These are phyloP conservation scores for Megatriorchis doriae DNA, from an alignment of 2,113 vertebrate species.

Conservation along the genomic window DNA sequence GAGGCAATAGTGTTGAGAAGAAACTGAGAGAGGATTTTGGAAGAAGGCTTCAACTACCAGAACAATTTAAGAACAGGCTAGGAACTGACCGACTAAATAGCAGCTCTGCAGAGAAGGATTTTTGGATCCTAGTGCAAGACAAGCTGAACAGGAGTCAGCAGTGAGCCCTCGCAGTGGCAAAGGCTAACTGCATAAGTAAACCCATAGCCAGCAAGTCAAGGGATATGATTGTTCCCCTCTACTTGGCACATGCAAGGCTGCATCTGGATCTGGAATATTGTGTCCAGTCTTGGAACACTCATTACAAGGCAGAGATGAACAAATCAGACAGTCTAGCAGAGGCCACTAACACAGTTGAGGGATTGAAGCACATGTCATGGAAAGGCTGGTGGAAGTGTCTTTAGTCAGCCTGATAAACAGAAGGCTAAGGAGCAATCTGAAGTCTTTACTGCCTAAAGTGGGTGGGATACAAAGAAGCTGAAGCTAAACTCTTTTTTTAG, in stretches of 20 bases:
- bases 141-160: background rate
- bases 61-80: background rate
- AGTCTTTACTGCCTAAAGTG: background rate
- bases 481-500: background rate
- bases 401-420: background rate
- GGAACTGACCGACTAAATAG: rapidly evolving
- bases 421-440: background rate
- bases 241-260: background rate
- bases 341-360: no score
- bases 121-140: background rate
- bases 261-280: background rate
- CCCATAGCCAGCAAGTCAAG: background rate
- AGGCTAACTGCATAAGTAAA: background rate
- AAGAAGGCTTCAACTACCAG: background rate
- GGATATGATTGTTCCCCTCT: background rate
- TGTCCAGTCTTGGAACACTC: background rate
- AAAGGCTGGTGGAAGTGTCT: background rate
- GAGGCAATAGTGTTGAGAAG: background rate
- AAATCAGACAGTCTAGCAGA: background rate
- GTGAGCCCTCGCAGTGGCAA: background rate
- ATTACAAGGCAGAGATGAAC: background rate
- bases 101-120: background rate
- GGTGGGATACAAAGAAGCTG: background rate
- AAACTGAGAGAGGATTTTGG: background rate
- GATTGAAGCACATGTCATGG: background rate